Base-by-base conservation (phyloP, 2,113 vertebrate species). In the Zosterops pallidus region DNA sequence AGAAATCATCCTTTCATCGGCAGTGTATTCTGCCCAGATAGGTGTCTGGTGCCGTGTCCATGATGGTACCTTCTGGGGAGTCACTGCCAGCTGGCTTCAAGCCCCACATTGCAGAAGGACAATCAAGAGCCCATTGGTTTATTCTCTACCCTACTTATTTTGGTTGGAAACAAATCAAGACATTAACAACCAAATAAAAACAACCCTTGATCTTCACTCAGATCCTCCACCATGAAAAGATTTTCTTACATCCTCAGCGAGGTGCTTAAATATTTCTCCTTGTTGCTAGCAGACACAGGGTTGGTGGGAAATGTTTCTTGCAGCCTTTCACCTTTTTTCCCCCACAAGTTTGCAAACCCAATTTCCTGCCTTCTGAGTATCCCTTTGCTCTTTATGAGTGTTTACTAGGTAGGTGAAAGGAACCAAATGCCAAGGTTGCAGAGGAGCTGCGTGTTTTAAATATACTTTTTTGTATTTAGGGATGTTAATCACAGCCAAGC, bases 1-100 rank as follows among this genome's bases (percentile, higher is more conserved):
- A 94, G 95, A 90, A 89, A 89, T 92, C 85, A 88, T 91, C 81
- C 91, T 95, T 95, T 95, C 92, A 91, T 84, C 33, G 6, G 63
- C 3, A 2, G 59, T 21, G 71, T 80, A 94, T 65, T 72, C 86
- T 0, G 2, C 87, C 65, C 8, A 7, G 89, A 83, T 76, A 92
- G 90, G 85, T 91, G 93, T 86, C 95, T 86, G 83, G 62, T 81
- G 89, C 82, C 0, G 20, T 63, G 76, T 88, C 94, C 94, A 86
- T 15, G 88, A 37, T 96, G 97, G 92, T 57, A 71, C 95, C 94
- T 94, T 81, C 90, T 60, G 56, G 92, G 80, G 49, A 92, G 46
- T 47, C 63, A 50, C 19, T 96, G 94, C 95, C 83, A 92, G 65
- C 64, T 95, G 94, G 88, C 94, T 88, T 77, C 90, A 63, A 87